These are phyloP conservation scores for Pygmarrhopalites habei DNA, from an alignment of 1,140 invertebrate species.

Conservation along the genomic window DNA sequence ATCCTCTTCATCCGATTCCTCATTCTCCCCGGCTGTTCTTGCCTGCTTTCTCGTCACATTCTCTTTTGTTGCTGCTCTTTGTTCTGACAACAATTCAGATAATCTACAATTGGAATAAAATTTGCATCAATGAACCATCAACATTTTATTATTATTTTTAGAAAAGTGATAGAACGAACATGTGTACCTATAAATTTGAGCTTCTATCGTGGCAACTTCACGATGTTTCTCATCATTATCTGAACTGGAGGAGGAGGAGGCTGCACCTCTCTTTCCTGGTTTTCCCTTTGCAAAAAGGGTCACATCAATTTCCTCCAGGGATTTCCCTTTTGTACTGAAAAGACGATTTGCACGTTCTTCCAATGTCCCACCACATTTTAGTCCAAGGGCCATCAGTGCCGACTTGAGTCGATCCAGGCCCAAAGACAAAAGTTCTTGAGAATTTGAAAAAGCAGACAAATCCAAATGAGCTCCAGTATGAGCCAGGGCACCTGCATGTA, in stretches of 20 bases:
- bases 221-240: slow-evolving; percentile 57
- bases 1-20: slow-evolving; percentile 86
- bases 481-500: slow-evolving; percentile 67
- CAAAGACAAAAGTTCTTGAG: slow-evolving; percentile 93
- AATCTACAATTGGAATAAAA: slow-evolving; percentile 50
- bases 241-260: slow-evolving; percentile 45
- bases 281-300: slow-evolving; percentile 81
- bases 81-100: slow-evolving; percentile 70
- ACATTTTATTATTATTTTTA: neutral
- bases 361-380: slow-evolving; percentile 98
- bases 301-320: slow-evolving; percentile 70
- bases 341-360: slow-evolving; percentile 93
- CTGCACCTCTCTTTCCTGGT: slow-evolving; percentile 53
- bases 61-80: slow-evolving; percentile 85
- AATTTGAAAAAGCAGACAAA: slow-evolving; percentile 84
- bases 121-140: neutral
- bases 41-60: slow-evolving; percentile 98
- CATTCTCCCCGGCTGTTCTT: slow-evolving; percentile 85
- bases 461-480: slow-evolving; percentile 93
- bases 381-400: slow-evolving; percentile 89
- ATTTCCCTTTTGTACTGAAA: slow-evolving; percentile 92
- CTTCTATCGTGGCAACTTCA: slow-evolving; percentile 77
- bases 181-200: slow-evolving; percentile 78
- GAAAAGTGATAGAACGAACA: slow-evolving; percentile 6
- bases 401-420: slow-evolving; percentile 96